phyloP scores from a whole-genome alignment of 1,140 invertebrate species.

The Solenopsis invicta region DNA sequence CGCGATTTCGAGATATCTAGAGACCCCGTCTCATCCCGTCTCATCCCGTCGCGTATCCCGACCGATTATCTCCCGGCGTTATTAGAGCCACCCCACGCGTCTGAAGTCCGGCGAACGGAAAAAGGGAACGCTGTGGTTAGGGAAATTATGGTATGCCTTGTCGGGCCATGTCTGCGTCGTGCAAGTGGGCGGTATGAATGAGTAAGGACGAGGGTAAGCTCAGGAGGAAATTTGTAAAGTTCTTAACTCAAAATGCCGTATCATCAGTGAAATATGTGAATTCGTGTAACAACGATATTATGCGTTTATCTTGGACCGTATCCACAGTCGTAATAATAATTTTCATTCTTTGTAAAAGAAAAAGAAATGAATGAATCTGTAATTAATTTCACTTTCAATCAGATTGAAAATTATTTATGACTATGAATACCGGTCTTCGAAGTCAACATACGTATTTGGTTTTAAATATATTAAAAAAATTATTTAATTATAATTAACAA shows the following conservation, averaged over 20 bases:
- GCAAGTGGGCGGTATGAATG: conserved; percentile 25
- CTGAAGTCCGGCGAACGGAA: conserved; percentile 20
- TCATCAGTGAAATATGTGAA: background rate
- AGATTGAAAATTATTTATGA: no score
- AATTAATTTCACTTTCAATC: no score
- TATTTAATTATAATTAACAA: background rate
- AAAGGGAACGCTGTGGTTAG: conserved; percentile 56
- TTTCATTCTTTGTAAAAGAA: no score
- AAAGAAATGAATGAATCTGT: no score
- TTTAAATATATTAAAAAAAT: background rate
- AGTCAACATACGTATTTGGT: background rate
- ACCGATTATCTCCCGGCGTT: conserved; percentile 41
- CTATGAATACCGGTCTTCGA: no score
- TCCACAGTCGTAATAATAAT: no score
- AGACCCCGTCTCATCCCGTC: no score
- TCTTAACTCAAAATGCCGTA: background rate
- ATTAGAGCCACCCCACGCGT: conserved; percentile 37
- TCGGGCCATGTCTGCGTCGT: background rate
- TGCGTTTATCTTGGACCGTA: no score
- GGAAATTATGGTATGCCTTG: conserved; percentile 49
- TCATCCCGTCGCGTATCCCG: conserved; percentile 23
- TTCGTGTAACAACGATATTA: background rate
- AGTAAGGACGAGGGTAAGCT: conserved; percentile 2
- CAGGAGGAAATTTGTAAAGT: conserved; percentile 1
- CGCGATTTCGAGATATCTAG: conserved; percentile 44